phyloP scores from a whole-genome alignment of 1,140 invertebrate genomes.

The Latrodectus geometricus region DNA sequence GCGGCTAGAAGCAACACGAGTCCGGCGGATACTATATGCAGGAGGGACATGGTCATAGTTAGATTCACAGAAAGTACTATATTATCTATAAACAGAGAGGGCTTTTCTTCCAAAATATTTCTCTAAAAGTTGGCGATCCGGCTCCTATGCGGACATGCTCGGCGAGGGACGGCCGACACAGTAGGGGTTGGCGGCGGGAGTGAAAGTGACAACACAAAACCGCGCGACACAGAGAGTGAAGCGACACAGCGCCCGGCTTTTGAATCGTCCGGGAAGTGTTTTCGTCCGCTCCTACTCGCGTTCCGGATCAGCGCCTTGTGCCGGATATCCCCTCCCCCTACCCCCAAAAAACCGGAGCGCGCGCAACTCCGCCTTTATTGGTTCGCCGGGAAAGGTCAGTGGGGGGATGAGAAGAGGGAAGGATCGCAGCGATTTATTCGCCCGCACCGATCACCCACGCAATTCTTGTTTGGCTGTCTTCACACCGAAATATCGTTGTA shows the following conservation, averaged over 20 bases:
- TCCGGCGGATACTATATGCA: neutral
- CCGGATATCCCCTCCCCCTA: constrained; percentile 3
- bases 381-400: constrained; percentile 51
- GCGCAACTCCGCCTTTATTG: constrained; percentile 44
- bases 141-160: no score
- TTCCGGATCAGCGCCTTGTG: constrained; percentile 51
- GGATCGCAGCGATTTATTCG: constrained; percentile 35
- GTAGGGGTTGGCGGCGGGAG: neutral
- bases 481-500: no score
- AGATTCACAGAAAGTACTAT: neutral
- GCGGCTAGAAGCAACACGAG: neutral
- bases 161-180: neutral
- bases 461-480: neutral
- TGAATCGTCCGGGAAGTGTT: constrained; percentile 33
- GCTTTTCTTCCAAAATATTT: no score
- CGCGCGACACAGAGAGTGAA: neutral
- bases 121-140: no score
- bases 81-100: neutral
- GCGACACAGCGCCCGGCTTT: constrained; percentile 8
- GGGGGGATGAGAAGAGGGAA: neutral
- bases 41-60: constrained; percentile 11
- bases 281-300: constrained; percentile 42
- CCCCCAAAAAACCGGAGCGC: constrained; percentile 6
- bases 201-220: neutral
- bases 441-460: constrained; percentile 45